phyloP scores from a whole-genome alignment of 1,140 invertebrate species.

The Cotesia glomerata region DNA sequence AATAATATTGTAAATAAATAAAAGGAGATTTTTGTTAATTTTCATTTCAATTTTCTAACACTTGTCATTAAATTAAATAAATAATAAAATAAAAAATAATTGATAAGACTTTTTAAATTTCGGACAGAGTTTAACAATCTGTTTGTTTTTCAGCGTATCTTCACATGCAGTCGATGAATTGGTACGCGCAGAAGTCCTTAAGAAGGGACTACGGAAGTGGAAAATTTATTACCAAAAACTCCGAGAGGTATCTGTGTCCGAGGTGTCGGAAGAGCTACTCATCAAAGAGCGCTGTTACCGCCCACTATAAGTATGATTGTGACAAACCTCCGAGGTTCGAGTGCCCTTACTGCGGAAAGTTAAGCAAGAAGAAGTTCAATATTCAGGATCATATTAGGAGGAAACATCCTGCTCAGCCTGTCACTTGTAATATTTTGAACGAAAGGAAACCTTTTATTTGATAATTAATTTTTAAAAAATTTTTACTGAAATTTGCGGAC shows the following conservation, averaged over 20 bases:
- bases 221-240: slow-evolving; percentile 33
- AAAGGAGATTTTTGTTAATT: no score
- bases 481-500: not conserved
- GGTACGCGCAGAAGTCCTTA: not conserved
- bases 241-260: slow-evolving; percentile 51
- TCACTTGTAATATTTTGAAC: slow-evolving; percentile 45
- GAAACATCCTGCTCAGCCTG: slow-evolving; percentile 42
- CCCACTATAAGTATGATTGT: slow-evolving; percentile 71
- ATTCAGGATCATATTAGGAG: slow-evolving; percentile 58
- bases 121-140: not conserved
- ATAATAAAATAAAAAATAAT: no score
- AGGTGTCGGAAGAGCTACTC: slow-evolving; percentile 29
- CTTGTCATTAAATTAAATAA: no score
- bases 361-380: slow-evolving; percentile 63
- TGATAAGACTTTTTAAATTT: no score
- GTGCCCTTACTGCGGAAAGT: slow-evolving; percentile 62
- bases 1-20: no score
- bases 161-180: not conserved
- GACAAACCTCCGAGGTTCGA: slow-evolving; percentile 69
- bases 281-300: slow-evolving; percentile 30
- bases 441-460: no score
- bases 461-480: no score
- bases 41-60: no score
- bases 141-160: slow-evolving; percentile 13
- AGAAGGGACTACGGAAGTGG: not conserved